Evolutionary conservation across 1,140 invertebrate species (phyloP).

Genomic region (Trichonephila clavata): DNA sequence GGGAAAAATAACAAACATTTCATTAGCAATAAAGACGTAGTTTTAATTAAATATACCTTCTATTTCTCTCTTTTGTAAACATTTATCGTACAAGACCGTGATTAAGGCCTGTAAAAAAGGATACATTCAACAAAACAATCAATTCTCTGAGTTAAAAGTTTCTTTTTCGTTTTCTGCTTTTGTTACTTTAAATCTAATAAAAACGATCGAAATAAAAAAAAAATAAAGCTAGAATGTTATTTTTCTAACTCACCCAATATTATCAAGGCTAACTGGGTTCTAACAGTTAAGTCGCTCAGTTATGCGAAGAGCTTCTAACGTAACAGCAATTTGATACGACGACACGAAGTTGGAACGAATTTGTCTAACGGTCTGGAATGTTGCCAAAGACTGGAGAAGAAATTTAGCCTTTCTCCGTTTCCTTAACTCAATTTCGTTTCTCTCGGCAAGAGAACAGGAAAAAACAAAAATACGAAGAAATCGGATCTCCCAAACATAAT

Average conservation of each 20-base stretch:
- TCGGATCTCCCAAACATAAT: constrained; percentile 57
- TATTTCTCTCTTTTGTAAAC: no score
- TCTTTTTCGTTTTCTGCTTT: no score
- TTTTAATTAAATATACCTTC: no score
- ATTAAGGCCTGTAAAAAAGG: no score
- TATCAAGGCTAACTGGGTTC: not conserved
- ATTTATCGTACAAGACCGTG: no score
- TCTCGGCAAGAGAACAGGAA: constrained; percentile 8
- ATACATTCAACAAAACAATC: no score
- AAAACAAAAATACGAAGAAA: constrained; percentile 41
- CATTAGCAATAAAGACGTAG: no score
- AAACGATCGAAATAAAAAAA: not conserved
- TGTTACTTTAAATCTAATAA: not conserved
- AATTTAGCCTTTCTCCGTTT: constrained; percentile 62
- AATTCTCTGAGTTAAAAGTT: no score
- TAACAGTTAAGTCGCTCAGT: not conserved
- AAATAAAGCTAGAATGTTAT: not conserved
- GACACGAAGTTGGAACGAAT: constrained; percentile 51
- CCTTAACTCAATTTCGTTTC: constrained; percentile 65
- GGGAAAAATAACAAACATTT: no score
- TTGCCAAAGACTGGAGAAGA: constrained; percentile 56
- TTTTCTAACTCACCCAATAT: not conserved
- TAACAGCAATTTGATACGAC: constrained; percentile 54
- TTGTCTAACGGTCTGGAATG: constrained; percentile 67
- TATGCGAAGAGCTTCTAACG: not conserved